Conservation (phyloP, 2,888 invertebrate species). For the Lordiphosa andalusiaca region DNA sequence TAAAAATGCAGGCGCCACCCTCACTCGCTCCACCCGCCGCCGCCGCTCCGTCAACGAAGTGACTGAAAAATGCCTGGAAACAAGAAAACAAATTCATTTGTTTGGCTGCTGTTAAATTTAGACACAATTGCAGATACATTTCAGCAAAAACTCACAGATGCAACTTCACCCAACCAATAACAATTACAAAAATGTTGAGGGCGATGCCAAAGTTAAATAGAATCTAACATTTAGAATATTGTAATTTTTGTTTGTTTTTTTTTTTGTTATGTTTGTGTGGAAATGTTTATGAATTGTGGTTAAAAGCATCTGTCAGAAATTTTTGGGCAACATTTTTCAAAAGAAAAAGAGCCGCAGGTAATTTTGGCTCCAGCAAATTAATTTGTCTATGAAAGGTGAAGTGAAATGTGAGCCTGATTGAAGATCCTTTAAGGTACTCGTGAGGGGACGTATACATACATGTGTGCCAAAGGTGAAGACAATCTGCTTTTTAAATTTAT, state of each 20-base stretch:
- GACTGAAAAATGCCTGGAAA: slow-evolving; percentile 50
- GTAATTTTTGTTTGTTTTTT: slow-evolving; percentile 8
- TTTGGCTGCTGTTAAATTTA: slow-evolving; percentile 58
- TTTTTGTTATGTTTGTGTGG: slow-evolving; percentile 19
- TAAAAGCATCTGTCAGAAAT: slow-evolving; percentile 48
- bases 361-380: slow-evolving; percentile 19
- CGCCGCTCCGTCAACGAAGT: neutral
- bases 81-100: slow-evolving; percentile 36
- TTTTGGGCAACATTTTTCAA: slow-evolving; percentile 20
- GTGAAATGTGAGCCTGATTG: neutral
- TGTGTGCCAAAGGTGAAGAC: too few species aligned
- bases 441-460: too few species aligned
- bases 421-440: too few species aligned
- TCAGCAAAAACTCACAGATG: slow-evolving; percentile 23
- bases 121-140: slow-evolving; percentile 37
- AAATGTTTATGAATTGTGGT: slow-evolving; percentile 63
- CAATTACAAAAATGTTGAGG: slow-evolving; percentile 43
- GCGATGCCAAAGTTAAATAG: slow-evolving; percentile 43
- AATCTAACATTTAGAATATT: slow-evolving; percentile 36
- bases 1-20: slow-evolving; percentile 63
- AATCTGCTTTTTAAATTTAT: too few species aligned
- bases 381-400: slow-evolving; percentile 8
- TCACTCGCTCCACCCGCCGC: neutral
- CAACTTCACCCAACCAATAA: slow-evolving; percentile 23
- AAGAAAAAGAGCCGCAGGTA: slow-evolving; percentile 22